These are phyloP conservation scores for Coptotermes formosanus DNA, from an alignment of 1,140 invertebrate species.

Conservation along the genomic window DNA sequence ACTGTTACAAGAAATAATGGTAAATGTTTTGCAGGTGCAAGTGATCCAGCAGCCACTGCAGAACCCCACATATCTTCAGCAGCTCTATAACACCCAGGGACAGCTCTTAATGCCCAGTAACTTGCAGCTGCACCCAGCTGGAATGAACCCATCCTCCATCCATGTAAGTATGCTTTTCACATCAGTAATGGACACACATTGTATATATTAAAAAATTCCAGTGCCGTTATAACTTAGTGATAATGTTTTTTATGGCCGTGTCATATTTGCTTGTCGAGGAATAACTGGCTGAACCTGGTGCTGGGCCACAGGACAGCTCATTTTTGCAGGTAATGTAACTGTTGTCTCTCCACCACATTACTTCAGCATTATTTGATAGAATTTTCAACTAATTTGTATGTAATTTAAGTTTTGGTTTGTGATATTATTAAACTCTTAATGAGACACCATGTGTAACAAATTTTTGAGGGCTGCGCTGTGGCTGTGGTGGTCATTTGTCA, in stretches of 20 bases:
- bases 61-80: slow-evolving; percentile 73
- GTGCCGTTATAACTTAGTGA: neutral
- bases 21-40: slow-evolving; percentile 54
- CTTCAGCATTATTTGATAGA: neutral
- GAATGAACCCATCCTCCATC: slow-evolving; percentile 75
- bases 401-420: too few relatives aligned
- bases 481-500: too few relatives aligned
- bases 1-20: too few relatives aligned
- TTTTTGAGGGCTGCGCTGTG: too few relatives aligned
- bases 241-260: slow-evolving; percentile 9
- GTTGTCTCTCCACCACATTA: neutral
- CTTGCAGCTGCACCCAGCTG: slow-evolving; percentile 67
- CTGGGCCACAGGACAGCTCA: neutral
- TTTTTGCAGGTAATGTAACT: slow-evolving; percentile 17
- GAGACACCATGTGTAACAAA: too few relatives aligned
- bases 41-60: slow-evolving; percentile 81
- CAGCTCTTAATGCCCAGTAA: slow-evolving; percentile 77
- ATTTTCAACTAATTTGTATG: too few relatives aligned
- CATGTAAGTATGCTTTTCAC: slow-evolving; percentile 53
- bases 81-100: slow-evolving; percentile 75
- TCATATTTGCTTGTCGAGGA: slow-evolving; percentile 8
- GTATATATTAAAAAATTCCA: neutral
- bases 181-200: neutral
- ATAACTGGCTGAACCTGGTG: neutral
- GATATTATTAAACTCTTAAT: too few relatives aligned